phyloP scores from a whole-genome alignment of 2,888 invertebrate genomes.

The Andrena dorsata region DNA sequence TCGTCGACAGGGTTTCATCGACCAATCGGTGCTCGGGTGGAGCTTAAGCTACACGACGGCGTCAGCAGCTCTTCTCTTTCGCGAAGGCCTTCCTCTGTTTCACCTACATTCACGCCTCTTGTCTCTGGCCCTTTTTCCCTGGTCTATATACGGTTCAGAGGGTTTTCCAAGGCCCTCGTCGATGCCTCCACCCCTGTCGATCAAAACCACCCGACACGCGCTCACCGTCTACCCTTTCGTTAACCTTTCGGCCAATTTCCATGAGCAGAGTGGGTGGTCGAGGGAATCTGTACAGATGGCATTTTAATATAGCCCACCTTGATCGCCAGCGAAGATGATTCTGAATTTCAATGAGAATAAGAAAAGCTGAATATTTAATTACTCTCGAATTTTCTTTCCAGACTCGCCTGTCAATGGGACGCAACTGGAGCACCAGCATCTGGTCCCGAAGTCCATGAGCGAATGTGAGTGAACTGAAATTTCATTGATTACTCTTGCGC shows the following conservation, averaged over 20 bases:
- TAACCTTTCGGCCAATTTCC: too few species aligned
- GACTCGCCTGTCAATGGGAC: constrained; percentile 68
- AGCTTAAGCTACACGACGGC: constrained; percentile 80
- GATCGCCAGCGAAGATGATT: too few species aligned
- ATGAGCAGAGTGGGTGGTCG: too few species aligned
- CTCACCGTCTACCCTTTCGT: background rate
- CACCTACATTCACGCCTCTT: constrained; percentile 77
- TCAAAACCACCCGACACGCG: background rate
- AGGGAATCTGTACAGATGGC: too few species aligned
- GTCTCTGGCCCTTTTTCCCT: constrained; percentile 43
- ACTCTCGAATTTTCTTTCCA: constrained; percentile 31
- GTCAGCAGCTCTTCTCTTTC: constrained; percentile 81
- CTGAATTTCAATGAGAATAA: too few species aligned
- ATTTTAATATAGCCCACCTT: too few species aligned
- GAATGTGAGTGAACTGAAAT: constrained; percentile 66
- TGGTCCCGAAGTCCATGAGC: constrained; percentile 58
- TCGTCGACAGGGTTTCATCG: constrained; percentile 82
- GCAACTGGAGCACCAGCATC: constrained; percentile 69
- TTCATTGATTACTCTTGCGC: too few species aligned
- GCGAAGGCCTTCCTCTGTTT: constrained; percentile 75
- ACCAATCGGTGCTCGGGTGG: constrained; percentile 80
- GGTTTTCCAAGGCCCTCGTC: constrained; percentile 56
- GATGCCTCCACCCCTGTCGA: constrained; percentile 39
- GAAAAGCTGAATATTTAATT: background rate
- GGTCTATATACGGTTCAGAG: constrained; percentile 44